These are phyloP conservation scores for Paramuricea clavata DNA, from an alignment of 92 coral and sea anemone genomes.

Conservation along the genomic window DNA sequence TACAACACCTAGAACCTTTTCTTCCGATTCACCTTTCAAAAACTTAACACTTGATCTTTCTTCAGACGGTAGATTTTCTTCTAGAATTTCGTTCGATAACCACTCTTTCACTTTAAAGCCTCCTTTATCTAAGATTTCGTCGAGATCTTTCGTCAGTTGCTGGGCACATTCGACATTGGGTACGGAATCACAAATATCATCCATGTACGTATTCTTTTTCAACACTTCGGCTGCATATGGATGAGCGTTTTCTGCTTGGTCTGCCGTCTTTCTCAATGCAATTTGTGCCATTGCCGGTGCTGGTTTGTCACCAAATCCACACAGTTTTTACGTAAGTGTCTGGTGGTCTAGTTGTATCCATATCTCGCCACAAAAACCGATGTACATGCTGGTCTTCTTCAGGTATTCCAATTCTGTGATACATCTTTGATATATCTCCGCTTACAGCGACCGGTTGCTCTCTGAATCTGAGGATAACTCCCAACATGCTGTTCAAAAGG, in stretches of 20 bases:
- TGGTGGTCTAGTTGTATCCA: constrained; percentile 64
- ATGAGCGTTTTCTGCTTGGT: constrained; percentile 41
- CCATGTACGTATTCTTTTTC: constrained; percentile 72
- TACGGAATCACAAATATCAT: constrained; percentile 75
- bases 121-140: constrained; percentile 62
- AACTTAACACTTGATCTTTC: constrained; percentile 12
- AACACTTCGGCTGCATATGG: constrained; percentile 70
- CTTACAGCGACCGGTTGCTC: constrained; percentile 64
- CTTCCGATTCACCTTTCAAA: constrained; percentile 41
- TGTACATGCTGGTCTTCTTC: constrained; percentile 71
- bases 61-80: background rate
- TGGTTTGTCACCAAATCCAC: constrained; percentile 42
- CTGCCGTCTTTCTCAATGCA: constrained; percentile 72
- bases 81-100: constrained; percentile 46
- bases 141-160: constrained; percentile 66
- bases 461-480: constrained; percentile 62
- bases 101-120: constrained; percentile 75
- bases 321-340: constrained; percentile 61
- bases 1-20: constrained; percentile 18
- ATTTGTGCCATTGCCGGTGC: constrained; percentile 78
- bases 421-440: constrained; percentile 72
- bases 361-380: constrained; percentile 67
- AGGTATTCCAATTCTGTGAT: constrained; percentile 65
- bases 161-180: constrained; percentile 60
- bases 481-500: constrained; percentile 59